Evolutionary conservation across 1,140 invertebrate species (phyloP), one percentile per base, ranked within the genome.

Genomic region (Drosophila sp.): DNA sequence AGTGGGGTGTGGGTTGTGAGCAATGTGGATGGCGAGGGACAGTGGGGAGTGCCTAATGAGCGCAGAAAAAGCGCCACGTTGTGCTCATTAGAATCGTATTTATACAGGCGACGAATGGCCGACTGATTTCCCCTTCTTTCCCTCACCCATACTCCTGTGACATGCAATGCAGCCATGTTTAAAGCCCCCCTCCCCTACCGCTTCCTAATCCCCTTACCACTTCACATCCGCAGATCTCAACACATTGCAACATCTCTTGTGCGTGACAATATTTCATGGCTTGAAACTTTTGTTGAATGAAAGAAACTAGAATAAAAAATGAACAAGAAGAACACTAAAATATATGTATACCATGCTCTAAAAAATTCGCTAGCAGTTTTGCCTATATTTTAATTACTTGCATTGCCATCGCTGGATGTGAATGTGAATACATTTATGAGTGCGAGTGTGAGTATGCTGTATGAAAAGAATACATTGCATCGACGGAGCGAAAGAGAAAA

Each of bases 221-320:
- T 36, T 34, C 40, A 29, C 41, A 16, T 18, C 14, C 13, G 4
- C 40, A 18, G 43, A 21, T 50, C 58, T 18, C 6, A 25, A 21
- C n/a, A 6, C 41, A 46, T 46, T 62, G 14, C 32, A 29, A 27
- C 64, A 67, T 18, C 56, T 59, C 54, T 38, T 56, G 80, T 83
- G 80, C 80, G 80, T 83, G 80, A 83, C 76, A 83, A 83, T 79
- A 83, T 83, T 83, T 84, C 63, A 76, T 64, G 76, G 80, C 67
- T 46, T 62, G 76, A n/a, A 43, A 69, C 76, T 79, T 62, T 69
- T 54, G 53, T 71, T 71, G 74, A 50, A 50, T 62, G 46, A 41
- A 51, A 29, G 36, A 34, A 36, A 48, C 57, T 41, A 41, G 43
- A 38, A 18, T 9, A 48, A 48, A 34, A 34, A 13, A 75, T 25